Evolutionary conservation across 2,797 vertebrate species (phyloP), one percentile per base, ranked within the genome.

Genomic region (Rallus crepitans): DNA sequence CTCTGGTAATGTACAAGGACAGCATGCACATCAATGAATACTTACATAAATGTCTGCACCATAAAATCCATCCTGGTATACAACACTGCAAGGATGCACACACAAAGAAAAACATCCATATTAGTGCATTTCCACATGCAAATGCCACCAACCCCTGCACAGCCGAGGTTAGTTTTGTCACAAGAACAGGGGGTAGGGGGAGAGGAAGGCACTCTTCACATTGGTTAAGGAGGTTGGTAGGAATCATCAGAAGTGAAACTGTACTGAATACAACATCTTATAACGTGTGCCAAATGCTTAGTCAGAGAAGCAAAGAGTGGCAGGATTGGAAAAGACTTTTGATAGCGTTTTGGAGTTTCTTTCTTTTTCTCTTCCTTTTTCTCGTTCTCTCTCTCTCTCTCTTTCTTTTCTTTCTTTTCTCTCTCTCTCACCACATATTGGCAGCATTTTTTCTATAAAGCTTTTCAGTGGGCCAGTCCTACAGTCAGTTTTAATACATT

Each of bases 21-120:
- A 79, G 96, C 98, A 97, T 98, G 98, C 98, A 96, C 96, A 96
- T 98, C 96, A 96, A 98, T 98, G 97, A 98, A 98, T 99, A 99
- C 99, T 99, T 99, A 99, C 99, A 99, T 99, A 99, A 98, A 99
- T 99, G 98, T 99, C 99, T 99, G 99, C 99, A 98, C 99, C 99
- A 99, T 99, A 99, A 99, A 99, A 99, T 99, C 99, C 99, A 99
- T 99, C 99, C 98, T 99, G 99, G 98, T 99, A 99, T 98, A 99
- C 98, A 98, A 99, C 99, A 98, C 99, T 99, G 98, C 97, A 98
- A 98, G 98, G 98, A 98, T 98, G 97, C 98, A 99, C 98, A 98
- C 97, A 99, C 98, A 98, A 98, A 99, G 98, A 98, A 97, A 99
- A 98, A 98, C 98, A 98, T 98, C 95, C 98, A 98, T 98, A 98